Evolutionary conservation across 2,888 invertebrate genomes (phyloP), one percentile per base, ranked within the genome.

Genomic region (Chrysolina haemoptera): DNA sequence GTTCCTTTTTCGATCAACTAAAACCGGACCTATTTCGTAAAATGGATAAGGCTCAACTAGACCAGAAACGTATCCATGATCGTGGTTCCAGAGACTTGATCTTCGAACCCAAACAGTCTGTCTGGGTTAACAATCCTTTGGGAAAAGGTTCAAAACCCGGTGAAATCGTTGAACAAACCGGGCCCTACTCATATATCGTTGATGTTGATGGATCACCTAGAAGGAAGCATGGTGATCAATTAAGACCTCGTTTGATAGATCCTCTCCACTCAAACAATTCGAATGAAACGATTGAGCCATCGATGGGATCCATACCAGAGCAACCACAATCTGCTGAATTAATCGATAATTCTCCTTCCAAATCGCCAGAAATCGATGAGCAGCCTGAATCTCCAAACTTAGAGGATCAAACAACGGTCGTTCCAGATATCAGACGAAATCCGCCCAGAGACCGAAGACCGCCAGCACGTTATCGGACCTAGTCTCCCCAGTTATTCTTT

Each of bases 51-150:
- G 71, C 16, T 22, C 40, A 71, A 67, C 50, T 66, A 46, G 48
- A 50, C 9, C 71, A 71, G 48, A 68, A 71, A 20, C 46, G 40
- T 48, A 55, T 50, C 35, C 43, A 71, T 46, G 66, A 71, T 69
- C 59, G 59, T 62, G 48, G 48, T 12, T n/a, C 14, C 16, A 48
- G 48, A 48, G 48, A 48, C 16, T 48, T n/a, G 12, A 12, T 65
- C 22, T 71, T 71, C 46, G 22, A n/a, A 2, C 20, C 18, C 10
- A 18, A 71, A 14, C 22, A 71, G 50, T 22, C 50, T 16, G 71
- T 71, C 11, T 69, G 71, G 71, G 71, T 71, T 12, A 71, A 71
- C 35, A 71, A 71, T 18, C 71, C 71, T 14, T 18, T 71, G 12
- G 43, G 41, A 68, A 68, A 63, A n/a, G 70, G 70, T 65, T 68